Base-by-base conservation (phyloP, 2,113 vertebrate species). In the Herpetotheres cachinnans region DNA sequence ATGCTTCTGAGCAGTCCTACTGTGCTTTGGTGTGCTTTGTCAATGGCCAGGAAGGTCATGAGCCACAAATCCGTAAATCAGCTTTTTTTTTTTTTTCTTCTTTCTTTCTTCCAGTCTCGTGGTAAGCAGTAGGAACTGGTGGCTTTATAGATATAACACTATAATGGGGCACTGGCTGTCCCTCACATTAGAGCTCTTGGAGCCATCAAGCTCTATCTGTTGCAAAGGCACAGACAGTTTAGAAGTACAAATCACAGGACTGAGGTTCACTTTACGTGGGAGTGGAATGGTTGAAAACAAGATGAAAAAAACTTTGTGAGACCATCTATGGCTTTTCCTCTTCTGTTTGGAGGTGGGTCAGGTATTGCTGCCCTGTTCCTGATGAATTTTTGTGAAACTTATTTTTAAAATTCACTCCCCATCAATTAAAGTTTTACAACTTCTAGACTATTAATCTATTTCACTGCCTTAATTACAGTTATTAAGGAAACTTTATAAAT, bases 161-260 rank as follows among this genome's bases (percentile, higher is more conserved):
- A 34, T 26, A 30, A 56, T 3, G 11, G 9, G 22, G 4, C 24
- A 40, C 25, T 52, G 61, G 5, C 36, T 58, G 29, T 50, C 25
- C 12, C n/a, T 88, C 38, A 24, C 7, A 11, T 5, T 42, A 40
- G 38, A 55, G 26, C 24, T 86, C 8, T 38, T 1, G 1, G 34
- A 44, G 13, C 26, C 34, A 10, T 78, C 21, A n/a, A 7, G 12
- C 44, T 76, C 32, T 54, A 0, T 0, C 0, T 8, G 1, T n/a
- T 56, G 22, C 3, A 6, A 66, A 55, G 59, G 55, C 49, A 42
- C 1, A 1, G 22, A 10, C n/a, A 29, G 25, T 70, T 91, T 26
- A 47, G 69, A 55, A 26, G 10, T 67, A 7, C 19, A 46, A 18
- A 22, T 83, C 21, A 29, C 38, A 46, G 55, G 42, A 49, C 8